These are phyloP conservation scores for Trachythela sp. DNA, from an alignment of 64 coral and sea anemone genomes.

Conservation along the genomic window DNA sequence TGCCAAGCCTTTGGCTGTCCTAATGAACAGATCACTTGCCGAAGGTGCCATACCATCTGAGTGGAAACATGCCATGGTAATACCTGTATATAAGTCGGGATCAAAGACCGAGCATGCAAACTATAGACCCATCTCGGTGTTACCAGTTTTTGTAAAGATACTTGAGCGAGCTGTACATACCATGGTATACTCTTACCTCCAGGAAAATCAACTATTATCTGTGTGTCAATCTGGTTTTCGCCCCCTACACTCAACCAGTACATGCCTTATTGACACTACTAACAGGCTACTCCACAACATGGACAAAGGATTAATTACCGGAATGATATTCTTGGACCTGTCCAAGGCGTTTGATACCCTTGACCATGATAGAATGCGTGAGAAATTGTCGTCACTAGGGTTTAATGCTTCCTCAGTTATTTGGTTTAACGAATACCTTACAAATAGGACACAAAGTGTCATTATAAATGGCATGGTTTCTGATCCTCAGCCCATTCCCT, in stretches of 20 bases:
- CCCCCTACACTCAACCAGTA: conserved; percentile 53
- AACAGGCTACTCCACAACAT: no score
- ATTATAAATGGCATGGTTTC: no score
- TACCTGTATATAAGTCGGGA: not conserved
- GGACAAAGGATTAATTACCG: no score
- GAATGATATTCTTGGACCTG: no score
- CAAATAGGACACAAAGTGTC: no score
- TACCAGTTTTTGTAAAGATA: conserved; percentile 28
- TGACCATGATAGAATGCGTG: no score
- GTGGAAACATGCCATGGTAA: not conserved
- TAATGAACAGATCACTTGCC: not conserved
- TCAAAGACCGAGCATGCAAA: not conserved
- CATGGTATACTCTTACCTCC: conserved; percentile 32
- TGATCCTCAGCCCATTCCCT: no score
- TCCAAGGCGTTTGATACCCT: no score
- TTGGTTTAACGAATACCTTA: no score
- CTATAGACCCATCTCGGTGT: not conserved
- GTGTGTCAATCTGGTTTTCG: conserved; percentile 29
- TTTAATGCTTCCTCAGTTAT: no score
- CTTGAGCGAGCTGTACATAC: conserved; percentile 19
- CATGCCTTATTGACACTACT: no score
- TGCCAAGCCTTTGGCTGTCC: conserved; percentile 15
- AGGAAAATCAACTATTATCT: not conserved
- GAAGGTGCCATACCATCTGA: not conserved
- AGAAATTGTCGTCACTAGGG: no score